Evolutionary conservation across 2,113 vertebrate species (phyloP), one percentile per base, ranked within the genome.

Genomic region (Osmerus mordax): DNA sequence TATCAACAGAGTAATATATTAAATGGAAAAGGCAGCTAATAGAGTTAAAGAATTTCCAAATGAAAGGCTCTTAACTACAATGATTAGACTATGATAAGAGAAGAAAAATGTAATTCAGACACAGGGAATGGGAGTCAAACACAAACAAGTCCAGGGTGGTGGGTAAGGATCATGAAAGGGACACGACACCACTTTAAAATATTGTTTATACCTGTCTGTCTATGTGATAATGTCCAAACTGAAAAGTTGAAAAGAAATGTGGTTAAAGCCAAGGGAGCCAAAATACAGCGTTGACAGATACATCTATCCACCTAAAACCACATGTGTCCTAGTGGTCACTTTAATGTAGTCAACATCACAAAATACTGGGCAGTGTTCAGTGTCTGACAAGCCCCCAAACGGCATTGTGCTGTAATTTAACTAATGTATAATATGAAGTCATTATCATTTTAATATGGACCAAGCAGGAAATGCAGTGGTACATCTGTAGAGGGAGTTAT

Each of bases 161-260:
- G 28, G 65, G 68, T 51, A 6, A 28, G 56, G 5, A 2, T 65
- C 64, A 68, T 60, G 53, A 3, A 36, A 18, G 28, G 18, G 58
- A 76, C 69, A 83, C 70, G 36, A 73, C 52, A 76, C 19, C 16
- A 81, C 61, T 76, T 66, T 21, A 65, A 1, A 79, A 65, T 32
- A 68, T 41, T 71, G 63, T 76, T 58, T 74, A 72, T 64, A 65
- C 76, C 81, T 78, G 83, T 89, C 78, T 88, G 47, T 75, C 82
- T 87, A 83, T 86, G 83, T 81, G 87, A 88, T 67, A 89, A 73
- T 77, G 73, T 71, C 78, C 78, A 85, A 79, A 83, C 64, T 29
- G 52, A 89, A 85, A 91, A 86, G 72, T 75, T 13, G 66, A 85
- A 87, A 86, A 86, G 67, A 83, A 82, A 77, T 65, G 54, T 64